Base-by-base conservation (phyloP, 2,888 invertebrate species). In the Chirona hameri region DNA sequence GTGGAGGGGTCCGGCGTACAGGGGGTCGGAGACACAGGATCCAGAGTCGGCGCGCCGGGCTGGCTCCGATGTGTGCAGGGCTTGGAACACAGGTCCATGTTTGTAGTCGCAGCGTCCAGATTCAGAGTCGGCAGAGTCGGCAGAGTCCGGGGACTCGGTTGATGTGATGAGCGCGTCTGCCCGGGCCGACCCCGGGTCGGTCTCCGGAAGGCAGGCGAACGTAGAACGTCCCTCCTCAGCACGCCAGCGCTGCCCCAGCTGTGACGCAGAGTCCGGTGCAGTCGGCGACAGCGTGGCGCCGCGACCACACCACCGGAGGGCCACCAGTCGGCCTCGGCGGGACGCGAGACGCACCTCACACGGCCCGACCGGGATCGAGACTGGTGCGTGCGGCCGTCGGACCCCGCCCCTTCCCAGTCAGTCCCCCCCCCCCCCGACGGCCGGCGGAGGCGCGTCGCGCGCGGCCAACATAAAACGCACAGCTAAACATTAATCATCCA, bases 401-500 rank as follows among this genome's bases (percentile, higher is more conserved):
- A 29, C 10, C 14, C 27, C n/a, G 12, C 27, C 27, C 27, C 27
- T 14, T 12, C 27, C 27, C 27, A 29, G 24, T 10, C n/a, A 24
- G 24, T 2, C 24, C n/a, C 7, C 24, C 9, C 24, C 0, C 24
- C 24, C 4, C 10, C 12, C 29, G 10, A n/a, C 69, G 29, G 27
- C 4, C 27, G 27, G 69, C 27, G 14, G 27, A 0, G 27, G 27
- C 69, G 60, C 69, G 29, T 27, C 69, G 14, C 69, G 12, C 69
- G 69, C 69, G 27, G 10, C 72, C 31, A 72, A 72, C 72, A 31
- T 14, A 69, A 72, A 72, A 72, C 72, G 72, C 72, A 72, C 72
- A 72, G 72, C 72, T 72, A 72, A 69, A 72, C 31, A 72, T 31
- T 31, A 72, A 72, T 72, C 72, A 72, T 72, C 31, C 72, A 72